A percentile compares a stretch with the other conserved stretches of the same genome.
Evolutionary conservation across 2,888 invertebrate species (phyloP).

Genomic region (Campoplex capitator): DNA sequence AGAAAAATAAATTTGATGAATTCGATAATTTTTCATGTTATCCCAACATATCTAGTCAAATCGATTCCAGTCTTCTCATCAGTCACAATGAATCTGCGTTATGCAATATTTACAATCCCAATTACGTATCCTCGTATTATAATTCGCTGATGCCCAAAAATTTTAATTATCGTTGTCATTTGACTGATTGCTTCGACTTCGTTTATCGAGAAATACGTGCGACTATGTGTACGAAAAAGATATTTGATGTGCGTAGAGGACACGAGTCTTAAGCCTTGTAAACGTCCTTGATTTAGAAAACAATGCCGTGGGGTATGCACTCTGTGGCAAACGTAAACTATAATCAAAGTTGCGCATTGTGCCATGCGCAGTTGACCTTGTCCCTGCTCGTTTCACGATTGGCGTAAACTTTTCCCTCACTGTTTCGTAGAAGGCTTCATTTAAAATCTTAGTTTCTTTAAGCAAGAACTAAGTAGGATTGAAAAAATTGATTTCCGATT

Average conservation of each 20-base stretch:
- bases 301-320: neutral
- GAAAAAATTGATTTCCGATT: neutral
- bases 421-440: neutral
- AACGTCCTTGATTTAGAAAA: neutral
- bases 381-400: neutral
- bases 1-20: conserved; percentile 32
- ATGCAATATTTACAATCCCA: conserved; percentile 47
- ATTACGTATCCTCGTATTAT: conserved; percentile 26
- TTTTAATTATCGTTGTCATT: conserved; percentile 26
- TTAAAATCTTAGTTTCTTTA: neutral
- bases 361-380: neutral
- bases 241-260: neutral
- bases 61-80: too few species aligned
- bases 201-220: neutral
- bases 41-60: too few species aligned
- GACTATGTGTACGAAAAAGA: neutral
- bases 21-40: too few species aligned
- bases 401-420: neutral
- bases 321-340: neutral
- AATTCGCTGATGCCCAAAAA: conserved; percentile 2
- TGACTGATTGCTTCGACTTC: neutral
- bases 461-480: neutral
- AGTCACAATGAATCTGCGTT: too few species aligned
- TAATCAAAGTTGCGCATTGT: neutral
- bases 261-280: neutral